Conservation (phyloP, 1,140 invertebrate species). For the Idris sp. region DNA sequence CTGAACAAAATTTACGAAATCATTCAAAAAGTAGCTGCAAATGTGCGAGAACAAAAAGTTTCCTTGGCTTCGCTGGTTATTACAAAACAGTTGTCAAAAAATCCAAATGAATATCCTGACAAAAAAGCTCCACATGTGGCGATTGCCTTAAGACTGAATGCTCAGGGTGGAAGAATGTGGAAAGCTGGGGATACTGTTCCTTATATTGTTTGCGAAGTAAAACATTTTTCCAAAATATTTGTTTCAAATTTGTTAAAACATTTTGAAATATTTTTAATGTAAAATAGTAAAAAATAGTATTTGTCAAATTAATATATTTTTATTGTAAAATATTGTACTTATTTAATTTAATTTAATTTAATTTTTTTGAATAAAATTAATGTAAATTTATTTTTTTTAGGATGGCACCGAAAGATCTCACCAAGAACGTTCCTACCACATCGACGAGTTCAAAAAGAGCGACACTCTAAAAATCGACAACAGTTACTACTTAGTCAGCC, state of each 20-base stretch:
- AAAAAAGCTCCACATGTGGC: slow-evolving; percentile 93
- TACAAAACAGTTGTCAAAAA: slow-evolving; percentile 97
- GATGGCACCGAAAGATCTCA: slow-evolving; percentile 88
- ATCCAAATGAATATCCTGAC: slow-evolving; percentile 95
- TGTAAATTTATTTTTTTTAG: no score
- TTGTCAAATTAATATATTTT: no score
- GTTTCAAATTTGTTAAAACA: neutral
- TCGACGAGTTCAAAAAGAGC: slow-evolving; percentile 90
- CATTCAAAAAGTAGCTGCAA: slow-evolving; percentile 80
- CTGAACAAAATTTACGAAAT: slow-evolving; percentile 89
- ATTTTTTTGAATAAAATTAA: slow-evolving; percentile 10
- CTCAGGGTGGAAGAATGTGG: slow-evolving; percentile 87
- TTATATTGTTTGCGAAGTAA: slow-evolving; percentile 95
- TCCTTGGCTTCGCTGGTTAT: slow-evolving; percentile 87
- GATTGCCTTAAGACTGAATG: slow-evolving; percentile 93
- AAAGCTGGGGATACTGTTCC: slow-evolving; percentile 96
- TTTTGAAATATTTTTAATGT: slow-evolving; percentile 15
- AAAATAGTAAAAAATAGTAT: no score
- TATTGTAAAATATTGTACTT: no score
- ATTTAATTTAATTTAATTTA: slow-evolving; percentile 4
- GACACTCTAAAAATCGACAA: slow-evolving; percentile 86
- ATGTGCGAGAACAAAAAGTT: slow-evolving; percentile 84
- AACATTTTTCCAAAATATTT: slow-evolving; percentile 6
- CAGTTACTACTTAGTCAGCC: slow-evolving; percentile 90
- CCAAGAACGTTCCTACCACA: slow-evolving; percentile 95